phyloP scores from a whole-genome alignment of 1,140 invertebrate genomes.

The Acromyrmex charruanus region DNA sequence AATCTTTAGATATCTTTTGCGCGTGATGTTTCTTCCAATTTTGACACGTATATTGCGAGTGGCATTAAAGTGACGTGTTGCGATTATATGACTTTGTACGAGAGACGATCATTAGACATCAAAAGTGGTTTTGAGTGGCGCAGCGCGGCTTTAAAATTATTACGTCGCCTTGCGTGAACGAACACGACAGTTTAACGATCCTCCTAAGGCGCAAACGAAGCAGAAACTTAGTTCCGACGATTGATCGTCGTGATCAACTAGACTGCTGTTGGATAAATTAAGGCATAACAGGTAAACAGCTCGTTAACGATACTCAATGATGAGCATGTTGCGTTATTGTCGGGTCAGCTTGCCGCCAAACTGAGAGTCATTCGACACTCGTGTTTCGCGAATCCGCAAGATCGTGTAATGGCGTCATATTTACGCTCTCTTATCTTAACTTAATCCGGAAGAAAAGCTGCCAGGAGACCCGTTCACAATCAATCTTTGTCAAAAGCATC shows the following conservation, averaged over 20 bases:
- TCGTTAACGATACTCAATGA: conserved; percentile 62
- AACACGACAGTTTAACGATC: conserved; percentile 65
- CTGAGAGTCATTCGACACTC: conserved; percentile 14
- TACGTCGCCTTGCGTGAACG: conserved; percentile 32
- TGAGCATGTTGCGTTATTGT: conserved; percentile 37
- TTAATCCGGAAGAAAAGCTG: conserved; percentile 54
- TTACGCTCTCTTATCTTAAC: conserved; percentile 17
- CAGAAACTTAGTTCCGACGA: conserved; percentile 67
- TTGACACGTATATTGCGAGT: neutral
- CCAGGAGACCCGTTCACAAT: conserved; percentile 18
- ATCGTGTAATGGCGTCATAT: conserved; percentile 19
- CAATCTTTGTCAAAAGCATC: conserved; percentile 56
- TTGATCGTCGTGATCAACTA: conserved; percentile 62
- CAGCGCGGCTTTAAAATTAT: conserved; percentile 33
- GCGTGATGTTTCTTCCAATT: neutral
- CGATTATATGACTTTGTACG: conserved; percentile 15
- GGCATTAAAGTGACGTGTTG: neutral
- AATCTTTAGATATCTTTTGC: neutral
- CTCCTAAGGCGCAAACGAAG: conserved; percentile 59
- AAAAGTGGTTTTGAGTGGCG: conserved; percentile 28
- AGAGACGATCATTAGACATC: conserved; percentile 28
- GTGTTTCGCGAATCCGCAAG: conserved; percentile 6
- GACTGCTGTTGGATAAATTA: conserved; percentile 66
- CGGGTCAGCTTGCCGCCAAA: neutral
- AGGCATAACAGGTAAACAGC: conserved; percentile 67